Percentiles rank a stretch among this genome's conserved stretches.
Conservation (phyloP, 2,797 vertebrate species). For the Acipenser oxyrinchus region DNA sequence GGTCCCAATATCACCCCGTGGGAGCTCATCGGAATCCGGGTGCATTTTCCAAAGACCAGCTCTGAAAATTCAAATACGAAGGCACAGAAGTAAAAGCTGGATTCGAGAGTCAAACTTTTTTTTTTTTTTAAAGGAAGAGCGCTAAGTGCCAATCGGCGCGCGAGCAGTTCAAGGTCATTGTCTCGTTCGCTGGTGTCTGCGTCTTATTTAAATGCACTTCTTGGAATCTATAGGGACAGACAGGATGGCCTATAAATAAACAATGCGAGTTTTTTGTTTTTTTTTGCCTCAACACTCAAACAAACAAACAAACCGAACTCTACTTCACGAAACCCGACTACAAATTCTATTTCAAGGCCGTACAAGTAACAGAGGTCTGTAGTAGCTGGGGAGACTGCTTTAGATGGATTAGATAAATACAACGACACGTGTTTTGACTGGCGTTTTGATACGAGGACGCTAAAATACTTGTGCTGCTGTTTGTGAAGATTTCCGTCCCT, state of each 20-base stretch:
- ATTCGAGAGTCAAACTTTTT: not conserved
- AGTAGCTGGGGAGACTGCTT: too few species aligned
- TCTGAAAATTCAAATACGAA: not conserved
- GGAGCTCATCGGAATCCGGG: not conserved
- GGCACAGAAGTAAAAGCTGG: constrained; percentile 1
- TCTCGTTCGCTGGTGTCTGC: constrained; percentile 70
- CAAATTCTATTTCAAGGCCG: too few species aligned
- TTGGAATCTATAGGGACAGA: constrained; percentile 56
- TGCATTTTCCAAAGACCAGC: not conserved
- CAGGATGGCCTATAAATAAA: constrained; percentile 51
- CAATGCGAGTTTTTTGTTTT: constrained; percentile 47
- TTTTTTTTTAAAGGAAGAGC: constrained; percentile 11
- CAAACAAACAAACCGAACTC: too few species aligned
- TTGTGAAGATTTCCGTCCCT: too few species aligned
- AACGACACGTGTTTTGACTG: too few species aligned
- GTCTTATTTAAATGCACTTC: constrained; percentile 59
- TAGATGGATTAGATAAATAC: too few species aligned
- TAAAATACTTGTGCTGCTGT: too few species aligned
- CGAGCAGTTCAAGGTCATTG: constrained; percentile 92
- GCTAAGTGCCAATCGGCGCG: constrained; percentile 26
- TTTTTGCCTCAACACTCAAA: constrained; percentile 14
- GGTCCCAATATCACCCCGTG: too few species aligned
- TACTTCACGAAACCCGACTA: too few species aligned
- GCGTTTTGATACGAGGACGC: too few species aligned
- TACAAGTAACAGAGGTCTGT: too few species aligned